Percentiles rank a stretch among this genome's conserved stretches.
Evolutionary conservation across 2,888 invertebrate genomes (phyloP).

Genomic region (Acrocyrtus sp.): DNA sequence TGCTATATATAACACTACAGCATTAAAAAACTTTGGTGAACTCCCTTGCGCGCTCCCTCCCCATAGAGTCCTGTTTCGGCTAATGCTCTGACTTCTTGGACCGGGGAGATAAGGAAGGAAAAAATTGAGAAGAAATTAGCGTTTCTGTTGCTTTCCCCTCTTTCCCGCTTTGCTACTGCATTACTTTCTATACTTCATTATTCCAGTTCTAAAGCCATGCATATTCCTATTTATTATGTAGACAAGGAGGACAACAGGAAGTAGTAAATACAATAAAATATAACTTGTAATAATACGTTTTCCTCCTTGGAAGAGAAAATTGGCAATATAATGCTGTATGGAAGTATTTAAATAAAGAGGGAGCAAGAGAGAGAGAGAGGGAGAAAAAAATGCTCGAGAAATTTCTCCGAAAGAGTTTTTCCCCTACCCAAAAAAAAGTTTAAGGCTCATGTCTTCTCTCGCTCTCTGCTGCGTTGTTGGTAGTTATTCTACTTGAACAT

Average conservation of each 20-base stretch:
- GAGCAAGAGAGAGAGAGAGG: constrained; percentile 1
- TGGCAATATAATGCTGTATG: neutral
- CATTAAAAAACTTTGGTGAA: no score
- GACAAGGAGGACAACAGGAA: neutral
- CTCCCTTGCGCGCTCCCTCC: no score
- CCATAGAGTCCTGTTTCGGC: no score
- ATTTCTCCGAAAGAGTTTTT: neutral
- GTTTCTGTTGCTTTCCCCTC: neutral
- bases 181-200: neutral
- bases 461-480: neutral
- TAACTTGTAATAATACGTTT: constrained; percentile 2
- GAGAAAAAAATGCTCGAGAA: neutral
- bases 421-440: neutral
- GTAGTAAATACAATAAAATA: neutral
- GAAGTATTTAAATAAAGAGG: neutral
- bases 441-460: no score
- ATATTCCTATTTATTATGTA: neutral
- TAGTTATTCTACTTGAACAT: no score
- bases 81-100: neutral
- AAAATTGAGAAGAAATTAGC: neutral
- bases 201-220: neutral
- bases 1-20: no score
- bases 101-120: neutral
- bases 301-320: neutral
- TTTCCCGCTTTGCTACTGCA: no score